phyloP scores from a whole-genome alignment of 2,888 invertebrate species.

The Acrobasis consociella region DNA sequence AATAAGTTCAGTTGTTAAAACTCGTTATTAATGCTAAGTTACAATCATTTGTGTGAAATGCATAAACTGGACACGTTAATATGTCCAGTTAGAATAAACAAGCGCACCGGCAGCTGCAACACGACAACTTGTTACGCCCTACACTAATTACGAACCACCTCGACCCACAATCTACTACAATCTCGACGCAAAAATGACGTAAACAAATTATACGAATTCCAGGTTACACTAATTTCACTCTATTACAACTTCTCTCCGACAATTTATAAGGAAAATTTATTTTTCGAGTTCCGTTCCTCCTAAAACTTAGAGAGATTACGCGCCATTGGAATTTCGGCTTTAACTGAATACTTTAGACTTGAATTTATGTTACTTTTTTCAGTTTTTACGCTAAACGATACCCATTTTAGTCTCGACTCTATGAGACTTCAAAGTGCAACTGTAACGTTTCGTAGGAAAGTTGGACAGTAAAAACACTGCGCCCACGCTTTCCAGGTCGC shows the following conservation, averaged over 20 bases:
- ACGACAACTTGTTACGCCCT: constrained; percentile 6
- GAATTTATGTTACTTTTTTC: constrained; percentile 15
- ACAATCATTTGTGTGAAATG: too few relatives aligned
- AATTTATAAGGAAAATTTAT: constrained; percentile 20
- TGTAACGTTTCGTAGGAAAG: constrained; percentile 55
- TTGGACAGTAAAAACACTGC: constrained; percentile 64
- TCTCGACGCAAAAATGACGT: constrained; percentile 16
- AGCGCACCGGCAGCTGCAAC: constrained; percentile 16
- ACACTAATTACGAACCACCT: constrained; percentile 13
- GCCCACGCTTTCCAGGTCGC: constrained; percentile 63
- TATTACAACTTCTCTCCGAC: constrained; percentile 19
- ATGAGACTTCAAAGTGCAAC: constrained; percentile 35
- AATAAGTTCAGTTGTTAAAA: too few relatives aligned
- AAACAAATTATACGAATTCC: constrained; percentile 21
- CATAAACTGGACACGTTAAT: too few relatives aligned
- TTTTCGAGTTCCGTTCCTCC: constrained; percentile 19
- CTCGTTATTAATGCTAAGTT: too few relatives aligned
- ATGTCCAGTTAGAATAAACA: too few relatives aligned
- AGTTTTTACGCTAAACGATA: constrained; percentile 13
- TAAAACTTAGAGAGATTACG: constrained; percentile 20
- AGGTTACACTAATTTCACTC: constrained; percentile 23
- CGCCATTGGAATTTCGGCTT: constrained; percentile 19
- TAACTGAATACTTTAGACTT: constrained; percentile 16
- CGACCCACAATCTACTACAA: constrained; percentile 14
- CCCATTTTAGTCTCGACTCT: constrained; percentile 29